phyloP scores from a whole-genome alignment of 1,140 invertebrate species.

The Heliconius hermathena region DNA sequence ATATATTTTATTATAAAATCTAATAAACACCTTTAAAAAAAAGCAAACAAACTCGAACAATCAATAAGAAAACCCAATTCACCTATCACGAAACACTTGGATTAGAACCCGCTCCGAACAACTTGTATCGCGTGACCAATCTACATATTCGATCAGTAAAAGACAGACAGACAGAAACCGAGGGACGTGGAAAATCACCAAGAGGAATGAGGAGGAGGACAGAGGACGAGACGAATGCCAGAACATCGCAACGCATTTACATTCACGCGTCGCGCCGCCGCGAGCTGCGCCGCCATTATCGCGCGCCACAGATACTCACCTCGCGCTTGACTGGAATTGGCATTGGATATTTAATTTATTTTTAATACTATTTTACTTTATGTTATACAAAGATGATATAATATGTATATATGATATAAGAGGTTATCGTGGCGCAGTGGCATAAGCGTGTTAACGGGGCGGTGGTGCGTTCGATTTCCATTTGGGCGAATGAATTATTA shows the following conservation, averaged over 20 bases:
- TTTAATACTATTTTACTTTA: no score
- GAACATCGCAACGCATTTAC: slow-evolving; percentile 36
- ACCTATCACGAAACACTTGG: neutral
- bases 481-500: no score
- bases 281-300: slow-evolving; percentile 34
- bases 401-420: no score
- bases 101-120: neutral
- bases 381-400: no score
- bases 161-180: slow-evolving; percentile 1
- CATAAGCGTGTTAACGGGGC: no score
- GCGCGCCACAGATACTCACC: slow-evolving; percentile 20
- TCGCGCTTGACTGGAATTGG: neutral
- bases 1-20: no score
- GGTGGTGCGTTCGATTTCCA: no score
- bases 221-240: slow-evolving; percentile 31
- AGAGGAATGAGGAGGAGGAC: slow-evolving; percentile 29
- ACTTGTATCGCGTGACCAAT: slow-evolving; percentile 23
- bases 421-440: no score
- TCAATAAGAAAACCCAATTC: neutral
- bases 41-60: neutral
- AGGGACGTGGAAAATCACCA: slow-evolving; percentile 40
- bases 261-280: slow-evolving; percentile 32
- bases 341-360: slow-evolving; percentile 11
- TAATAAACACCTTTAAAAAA: neutral
- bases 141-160: slow-evolving; percentile 29